Evolutionary conservation across 2,113 vertebrate genomes (phyloP).

Genomic region (Herpailurus yagouaroundi): DNA sequence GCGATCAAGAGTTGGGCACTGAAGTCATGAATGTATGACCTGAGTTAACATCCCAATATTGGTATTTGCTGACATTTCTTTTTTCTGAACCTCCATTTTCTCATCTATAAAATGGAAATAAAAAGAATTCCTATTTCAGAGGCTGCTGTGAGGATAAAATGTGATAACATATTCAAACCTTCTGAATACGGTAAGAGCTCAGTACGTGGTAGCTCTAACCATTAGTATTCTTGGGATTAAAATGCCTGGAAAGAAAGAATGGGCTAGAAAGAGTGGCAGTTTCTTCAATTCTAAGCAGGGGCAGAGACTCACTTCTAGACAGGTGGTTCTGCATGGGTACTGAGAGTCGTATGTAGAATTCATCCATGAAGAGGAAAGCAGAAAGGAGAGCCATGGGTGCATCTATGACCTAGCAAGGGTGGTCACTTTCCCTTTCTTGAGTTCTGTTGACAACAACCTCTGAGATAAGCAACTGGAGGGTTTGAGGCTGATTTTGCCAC

Average conservation of each 20-base stretch:
- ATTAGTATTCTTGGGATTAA: not conserved
- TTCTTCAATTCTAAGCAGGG: not conserved
- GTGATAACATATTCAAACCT: not conserved
- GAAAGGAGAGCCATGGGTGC: not conserved
- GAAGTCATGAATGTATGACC: not conserved
- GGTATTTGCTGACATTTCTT: not conserved
- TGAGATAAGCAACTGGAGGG: not conserved
- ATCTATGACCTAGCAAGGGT: not conserved
- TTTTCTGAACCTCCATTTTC: slow-evolving; percentile 1
- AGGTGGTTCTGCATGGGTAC: not conserved
- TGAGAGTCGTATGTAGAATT: not conserved
- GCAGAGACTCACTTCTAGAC: not conserved
- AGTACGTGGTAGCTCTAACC: not conserved
- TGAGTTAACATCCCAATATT: not conserved
- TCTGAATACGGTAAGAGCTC: not conserved
- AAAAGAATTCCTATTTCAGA: not conserved
- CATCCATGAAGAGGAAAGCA: slow-evolving; percentile 14
- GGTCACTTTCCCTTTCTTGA: not conserved
- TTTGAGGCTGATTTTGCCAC: not conserved
- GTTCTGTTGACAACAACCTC: not conserved
- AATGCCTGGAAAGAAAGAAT: not conserved
- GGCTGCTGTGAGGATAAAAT: not conserved
- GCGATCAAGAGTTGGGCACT: not conserved
- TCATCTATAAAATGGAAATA: not conserved
- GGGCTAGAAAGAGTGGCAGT: not conserved